Evolutionary conservation across 2,888 invertebrate species (phyloP).

Genomic region (Ramazzottius varieornatus): DNA sequence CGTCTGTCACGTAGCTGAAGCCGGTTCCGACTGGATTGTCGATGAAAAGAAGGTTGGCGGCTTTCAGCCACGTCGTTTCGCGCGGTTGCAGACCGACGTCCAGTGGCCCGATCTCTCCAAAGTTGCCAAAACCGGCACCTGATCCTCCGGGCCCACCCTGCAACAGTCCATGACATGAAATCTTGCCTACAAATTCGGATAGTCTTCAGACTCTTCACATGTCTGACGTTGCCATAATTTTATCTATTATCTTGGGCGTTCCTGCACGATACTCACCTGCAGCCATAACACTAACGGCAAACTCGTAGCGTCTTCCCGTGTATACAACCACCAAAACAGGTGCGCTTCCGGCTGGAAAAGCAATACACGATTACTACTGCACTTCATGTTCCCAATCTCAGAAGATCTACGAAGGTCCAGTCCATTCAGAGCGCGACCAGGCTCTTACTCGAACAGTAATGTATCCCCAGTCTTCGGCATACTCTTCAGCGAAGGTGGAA

Average conservation of each 20-base stretch:
- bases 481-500: no score
- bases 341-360: conserved; percentile 38
- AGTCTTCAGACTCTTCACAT: no score
- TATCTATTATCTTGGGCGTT: no score
- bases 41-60: conserved; percentile 55
- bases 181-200: not conserved
- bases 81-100: conserved; percentile 39
- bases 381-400: not conserved
- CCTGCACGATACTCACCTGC: not conserved
- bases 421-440: no score
- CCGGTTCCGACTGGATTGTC: conserved; percentile 68
- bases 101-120: conserved; percentile 50
- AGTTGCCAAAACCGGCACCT: conserved; percentile 58
- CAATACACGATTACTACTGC: not conserved
- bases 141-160: conserved; percentile 64
- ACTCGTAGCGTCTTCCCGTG: not conserved
- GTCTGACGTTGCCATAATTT: no score
- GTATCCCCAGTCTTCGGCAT: not conserved
- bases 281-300: conserved; percentile 5
- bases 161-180: conserved; percentile 4
- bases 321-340: conserved; percentile 63
- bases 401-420: not conserved
- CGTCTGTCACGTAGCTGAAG: conserved; percentile 45
- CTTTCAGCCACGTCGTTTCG: conserved; percentile 44
- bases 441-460: not conserved